phyloP scores from a whole-genome alignment of 1,140 invertebrate genomes.

The Colletes latitarsis region DNA sequence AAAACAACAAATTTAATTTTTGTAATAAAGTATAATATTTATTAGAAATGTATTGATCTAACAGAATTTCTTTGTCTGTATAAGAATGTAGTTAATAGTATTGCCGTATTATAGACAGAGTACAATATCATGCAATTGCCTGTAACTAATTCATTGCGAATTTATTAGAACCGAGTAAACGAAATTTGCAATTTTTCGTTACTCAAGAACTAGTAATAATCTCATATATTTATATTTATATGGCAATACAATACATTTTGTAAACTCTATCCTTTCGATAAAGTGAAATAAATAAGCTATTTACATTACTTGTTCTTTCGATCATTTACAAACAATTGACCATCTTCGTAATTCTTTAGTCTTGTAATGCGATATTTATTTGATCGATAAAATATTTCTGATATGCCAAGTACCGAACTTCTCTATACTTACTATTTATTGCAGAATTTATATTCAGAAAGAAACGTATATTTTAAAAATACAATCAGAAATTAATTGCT shows the following conservation, averaged over 20 bases:
- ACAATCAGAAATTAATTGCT: too few species aligned
- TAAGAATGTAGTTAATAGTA: not conserved
- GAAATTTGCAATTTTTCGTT: slow-evolving; percentile 23
- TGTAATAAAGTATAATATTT: slow-evolving; percentile 17
- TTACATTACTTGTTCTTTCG: slow-evolving; percentile 13
- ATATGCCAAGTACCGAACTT: too few species aligned
- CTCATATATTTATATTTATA: slow-evolving; percentile 41
- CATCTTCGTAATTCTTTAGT: too few species aligned
- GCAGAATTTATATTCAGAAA: too few species aligned
- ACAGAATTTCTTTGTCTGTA: not conserved
- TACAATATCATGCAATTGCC: not conserved
- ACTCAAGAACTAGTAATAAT: slow-evolving; percentile 24
- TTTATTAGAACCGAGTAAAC: slow-evolving; percentile 2
- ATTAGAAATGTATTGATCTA: not conserved
- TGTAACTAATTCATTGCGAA: not conserved
- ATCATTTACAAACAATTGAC: not conserved
- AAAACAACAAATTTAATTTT: slow-evolving; percentile 1
- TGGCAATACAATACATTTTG: slow-evolving; percentile 25
- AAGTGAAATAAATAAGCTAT: slow-evolving; percentile 44
- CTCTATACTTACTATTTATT: too few species aligned
- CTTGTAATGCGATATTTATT: too few species aligned
- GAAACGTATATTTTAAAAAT: too few species aligned
- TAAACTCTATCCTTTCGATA: slow-evolving; percentile 12
- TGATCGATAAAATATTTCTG: too few species aligned
- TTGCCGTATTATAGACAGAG: not conserved